A percentile compares a stretch with the other conserved stretches of the same genome.
Conservation (phyloP, 1,140 invertebrate species). For the Ephestia elutella region DNA sequence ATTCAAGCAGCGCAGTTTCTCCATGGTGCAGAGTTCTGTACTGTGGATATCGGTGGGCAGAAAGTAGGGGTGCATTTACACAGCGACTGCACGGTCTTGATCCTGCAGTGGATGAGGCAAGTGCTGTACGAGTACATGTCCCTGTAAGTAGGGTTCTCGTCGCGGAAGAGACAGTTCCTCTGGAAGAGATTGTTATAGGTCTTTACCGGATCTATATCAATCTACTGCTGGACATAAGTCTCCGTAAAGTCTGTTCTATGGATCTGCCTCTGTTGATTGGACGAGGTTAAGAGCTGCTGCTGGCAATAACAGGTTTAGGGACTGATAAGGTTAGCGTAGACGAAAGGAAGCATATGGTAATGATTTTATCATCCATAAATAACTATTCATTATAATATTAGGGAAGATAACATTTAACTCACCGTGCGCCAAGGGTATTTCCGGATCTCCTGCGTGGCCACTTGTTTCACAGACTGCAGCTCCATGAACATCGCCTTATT, state of each 20-base stretch:
- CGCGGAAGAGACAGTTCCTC: conserved; percentile 74
- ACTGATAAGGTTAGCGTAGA: too few relatives aligned
- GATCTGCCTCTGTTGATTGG: too few relatives aligned
- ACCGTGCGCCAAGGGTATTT: conserved; percentile 44
- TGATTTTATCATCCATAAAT: too few relatives aligned
- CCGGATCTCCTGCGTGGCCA: conserved; percentile 44
- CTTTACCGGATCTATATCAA: too few relatives aligned
- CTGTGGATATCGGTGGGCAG: conserved; percentile 19
- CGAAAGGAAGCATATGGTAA: too few relatives aligned
- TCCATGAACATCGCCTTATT: conserved; percentile 26
- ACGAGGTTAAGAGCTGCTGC: too few relatives aligned
- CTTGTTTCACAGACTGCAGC: conserved; percentile 40
- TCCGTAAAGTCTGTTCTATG: too few relatives aligned
- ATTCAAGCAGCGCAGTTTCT: conserved; percentile 66
- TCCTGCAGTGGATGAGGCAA: conserved; percentile 75
- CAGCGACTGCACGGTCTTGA: conserved; percentile 58
- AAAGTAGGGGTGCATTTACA: conserved; percentile 75
- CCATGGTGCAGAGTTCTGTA: conserved; percentile 49
- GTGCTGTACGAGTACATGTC: conserved; percentile 75
- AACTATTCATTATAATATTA: too few relatives aligned
- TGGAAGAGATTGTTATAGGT: conserved; percentile 43
- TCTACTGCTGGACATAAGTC: too few relatives aligned
- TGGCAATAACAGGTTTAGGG: too few relatives aligned
- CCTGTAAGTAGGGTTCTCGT: conserved; percentile 55
- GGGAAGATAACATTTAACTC: too few relatives aligned